phyloP scores from a whole-genome alignment of 2,113 vertebrate species.

The Indri indri region DNA sequence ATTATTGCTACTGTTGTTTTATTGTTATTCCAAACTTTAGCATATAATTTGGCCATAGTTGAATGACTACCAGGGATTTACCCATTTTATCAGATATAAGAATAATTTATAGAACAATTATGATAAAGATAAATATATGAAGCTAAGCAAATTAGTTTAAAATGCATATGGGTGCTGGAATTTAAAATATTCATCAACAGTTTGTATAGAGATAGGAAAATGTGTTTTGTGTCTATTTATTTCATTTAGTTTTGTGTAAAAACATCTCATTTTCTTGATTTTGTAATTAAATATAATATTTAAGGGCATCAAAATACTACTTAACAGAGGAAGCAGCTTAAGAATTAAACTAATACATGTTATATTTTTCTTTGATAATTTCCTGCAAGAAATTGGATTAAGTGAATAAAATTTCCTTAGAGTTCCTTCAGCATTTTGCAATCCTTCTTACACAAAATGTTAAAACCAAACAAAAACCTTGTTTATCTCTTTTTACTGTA shows the following conservation, averaged over 20 bases:
- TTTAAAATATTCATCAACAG: not conserved
- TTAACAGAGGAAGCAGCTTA: constrained; percentile 14
- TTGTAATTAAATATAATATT: not conserved
- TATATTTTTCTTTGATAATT: constrained; percentile 48
- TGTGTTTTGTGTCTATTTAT: not conserved
- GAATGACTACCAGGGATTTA: not conserved
- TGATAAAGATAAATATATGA: not conserved
- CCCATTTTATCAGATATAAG: not conserved
- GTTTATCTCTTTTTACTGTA: constrained; percentile 13
- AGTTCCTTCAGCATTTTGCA: constrained; percentile 74
- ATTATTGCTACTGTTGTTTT: not conserved
- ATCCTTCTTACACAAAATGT: constrained; percentile 76
- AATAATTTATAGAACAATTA: not conserved
- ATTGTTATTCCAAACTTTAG: not conserved
- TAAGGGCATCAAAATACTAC: constrained; percentile 22
- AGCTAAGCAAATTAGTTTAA: not conserved
- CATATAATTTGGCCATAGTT: not conserved
- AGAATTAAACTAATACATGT: constrained; percentile 42
- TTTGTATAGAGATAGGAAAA: not conserved
- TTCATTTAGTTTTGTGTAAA: not conserved
- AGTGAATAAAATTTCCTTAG: constrained; percentile 73
- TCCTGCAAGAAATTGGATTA: constrained; percentile 79
- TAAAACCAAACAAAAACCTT: constrained; percentile 69
- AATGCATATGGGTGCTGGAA: not conserved
- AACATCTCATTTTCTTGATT: constrained; percentile 2